Percentiles rank a stretch among this genome's conserved stretches.
Conservation (phyloP, 1,140 invertebrate species). For the Drosophila tristis region DNA sequence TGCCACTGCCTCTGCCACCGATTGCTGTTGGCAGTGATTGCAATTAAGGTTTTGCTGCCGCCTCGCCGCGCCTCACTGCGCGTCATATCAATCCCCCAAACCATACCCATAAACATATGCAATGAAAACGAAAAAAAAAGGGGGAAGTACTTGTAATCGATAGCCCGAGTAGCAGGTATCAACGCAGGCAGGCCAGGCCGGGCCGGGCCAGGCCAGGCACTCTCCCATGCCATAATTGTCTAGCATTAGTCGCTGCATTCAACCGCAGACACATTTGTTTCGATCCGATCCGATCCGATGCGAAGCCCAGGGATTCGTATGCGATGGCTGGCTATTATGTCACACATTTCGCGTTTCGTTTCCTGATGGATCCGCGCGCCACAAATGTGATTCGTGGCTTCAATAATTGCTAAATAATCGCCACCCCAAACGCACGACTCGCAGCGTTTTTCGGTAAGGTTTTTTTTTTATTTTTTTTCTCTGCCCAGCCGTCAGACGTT, state of each 20-base stretch:
- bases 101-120: slow-evolving; percentile 35
- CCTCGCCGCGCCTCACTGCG: slow-evolving; percentile 23
- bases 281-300: slow-evolving; percentile 22
- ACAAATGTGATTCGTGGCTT: slow-evolving; percentile 20
- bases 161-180: slow-evolving; percentile 43
- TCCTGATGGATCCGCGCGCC: slow-evolving; percentile 49
- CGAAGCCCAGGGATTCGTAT: slow-evolving; percentile 27
- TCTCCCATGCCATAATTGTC: slow-evolving; percentile 66
- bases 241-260: slow-evolving; percentile 72
- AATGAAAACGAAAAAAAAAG: slow-evolving; percentile 21
- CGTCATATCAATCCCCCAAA: slow-evolving; percentile 26
- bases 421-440: slow-evolving; percentile 21
- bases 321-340: slow-evolving; percentile 58
- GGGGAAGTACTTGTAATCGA: slow-evolving; percentile 47
- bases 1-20: slow-evolving; percentile 17
- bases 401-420: slow-evolving; percentile 45
- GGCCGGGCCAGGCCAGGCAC: slow-evolving; percentile 14
- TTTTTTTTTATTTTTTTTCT: too few species aligned
- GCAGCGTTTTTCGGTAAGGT: too few species aligned
- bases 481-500: too few species aligned
- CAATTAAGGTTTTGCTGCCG: slow-evolving; percentile 71
- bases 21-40: slow-evolving; percentile 45
- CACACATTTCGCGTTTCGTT: slow-evolving; percentile 71
- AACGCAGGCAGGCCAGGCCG: background rate
- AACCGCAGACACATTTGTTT: slow-evolving; percentile 67